A percentile compares a stretch with the other conserved stretches of the same genome.
These are phyloP conservation scores for Tiliacea aurago DNA, from an alignment of 2,888 invertebrate genomes.

Conservation along the genomic window DNA sequence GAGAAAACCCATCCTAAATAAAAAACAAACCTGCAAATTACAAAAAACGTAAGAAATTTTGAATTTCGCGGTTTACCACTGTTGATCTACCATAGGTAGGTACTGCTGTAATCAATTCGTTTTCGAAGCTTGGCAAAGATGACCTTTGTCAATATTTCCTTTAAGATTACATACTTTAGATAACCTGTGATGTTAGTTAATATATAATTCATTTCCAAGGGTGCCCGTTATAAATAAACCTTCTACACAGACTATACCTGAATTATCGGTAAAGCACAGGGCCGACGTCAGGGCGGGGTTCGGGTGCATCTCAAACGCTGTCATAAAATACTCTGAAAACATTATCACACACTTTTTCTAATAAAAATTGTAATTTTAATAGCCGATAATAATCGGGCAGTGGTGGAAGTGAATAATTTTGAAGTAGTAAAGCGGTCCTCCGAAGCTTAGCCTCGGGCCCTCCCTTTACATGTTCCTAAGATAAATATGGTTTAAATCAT, in stretches of 20 bases:
- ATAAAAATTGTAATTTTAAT: constrained; percentile 30
- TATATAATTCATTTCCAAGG: too few relatives aligned
- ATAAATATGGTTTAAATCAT: constrained; percentile 35
- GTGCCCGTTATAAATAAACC: too few relatives aligned
- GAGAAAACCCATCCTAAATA: too few relatives aligned
- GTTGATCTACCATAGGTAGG: too few relatives aligned
- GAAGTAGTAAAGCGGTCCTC: constrained; percentile 15
- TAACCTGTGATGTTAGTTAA: too few relatives aligned
- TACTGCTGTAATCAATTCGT: too few relatives aligned
- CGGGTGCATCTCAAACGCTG: constrained; percentile 9
- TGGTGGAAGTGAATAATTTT: constrained; percentile 40
- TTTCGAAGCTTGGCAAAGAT: too few relatives aligned
- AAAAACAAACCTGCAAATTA: too few relatives aligned
- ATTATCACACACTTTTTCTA: constrained; percentile 15
- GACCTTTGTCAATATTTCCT: too few relatives aligned
- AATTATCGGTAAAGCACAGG: constrained; percentile 16
- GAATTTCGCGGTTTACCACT: too few relatives aligned
- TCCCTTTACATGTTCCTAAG: constrained; percentile 47
- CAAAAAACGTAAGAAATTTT: too few relatives aligned
- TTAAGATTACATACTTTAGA: too few relatives aligned
- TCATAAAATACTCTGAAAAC: constrained; percentile 28
- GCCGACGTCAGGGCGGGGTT: constrained; percentile 28
- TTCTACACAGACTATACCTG: neutral
- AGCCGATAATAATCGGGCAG: constrained; percentile 20
- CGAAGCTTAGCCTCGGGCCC: constrained; percentile 34